A percentile compares a stretch with the other conserved stretches of the same genome.
These are phyloP conservation scores for Fissipunctia ypsillon DNA, from an alignment of 2,888 invertebrate genomes.

Conservation along the genomic window DNA sequence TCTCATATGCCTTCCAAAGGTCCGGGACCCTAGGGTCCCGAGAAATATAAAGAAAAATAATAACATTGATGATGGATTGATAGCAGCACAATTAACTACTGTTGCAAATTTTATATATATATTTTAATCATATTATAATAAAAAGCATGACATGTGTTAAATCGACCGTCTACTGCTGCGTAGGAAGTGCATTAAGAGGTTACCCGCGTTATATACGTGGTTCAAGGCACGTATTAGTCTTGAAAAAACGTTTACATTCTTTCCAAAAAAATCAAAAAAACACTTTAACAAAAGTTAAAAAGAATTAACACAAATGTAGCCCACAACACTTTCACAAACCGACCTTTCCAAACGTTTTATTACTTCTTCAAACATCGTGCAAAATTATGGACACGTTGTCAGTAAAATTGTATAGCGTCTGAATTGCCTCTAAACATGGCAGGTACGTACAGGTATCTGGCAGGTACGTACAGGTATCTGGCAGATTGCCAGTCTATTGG, in stretches of 20 bases:
- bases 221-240: too few relatives aligned
- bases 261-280: neutral
- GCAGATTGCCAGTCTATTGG: slow-evolving; percentile 59
- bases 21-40: too few relatives aligned
- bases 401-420: slow-evolving; percentile 52
- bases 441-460: slow-evolving; percentile 66
- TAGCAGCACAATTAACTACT: neutral
- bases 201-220: too few relatives aligned
- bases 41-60: too few relatives aligned
- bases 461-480: slow-evolving; percentile 66
- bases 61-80: too few relatives aligned
- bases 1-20: too few relatives aligned
- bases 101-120: neutral
- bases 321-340: slow-evolving; percentile 16
- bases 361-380: slow-evolving; percentile 31
- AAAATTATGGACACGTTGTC: slow-evolving; percentile 43
- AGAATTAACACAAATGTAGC: neutral
- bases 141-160: neutral
- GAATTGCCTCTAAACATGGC: slow-evolving; percentile 62
- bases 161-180: too few relatives aligned
- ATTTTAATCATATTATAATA: neutral
- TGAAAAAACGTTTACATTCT: too few relatives aligned
- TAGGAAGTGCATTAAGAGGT: too few relatives aligned
- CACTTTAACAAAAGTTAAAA: neutral
- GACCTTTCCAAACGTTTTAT: slow-evolving; percentile 14